Evolutionary conservation across 2,797 vertebrate genomes (phyloP).

Genomic region (Triplophysa yarkandensis): DNA sequence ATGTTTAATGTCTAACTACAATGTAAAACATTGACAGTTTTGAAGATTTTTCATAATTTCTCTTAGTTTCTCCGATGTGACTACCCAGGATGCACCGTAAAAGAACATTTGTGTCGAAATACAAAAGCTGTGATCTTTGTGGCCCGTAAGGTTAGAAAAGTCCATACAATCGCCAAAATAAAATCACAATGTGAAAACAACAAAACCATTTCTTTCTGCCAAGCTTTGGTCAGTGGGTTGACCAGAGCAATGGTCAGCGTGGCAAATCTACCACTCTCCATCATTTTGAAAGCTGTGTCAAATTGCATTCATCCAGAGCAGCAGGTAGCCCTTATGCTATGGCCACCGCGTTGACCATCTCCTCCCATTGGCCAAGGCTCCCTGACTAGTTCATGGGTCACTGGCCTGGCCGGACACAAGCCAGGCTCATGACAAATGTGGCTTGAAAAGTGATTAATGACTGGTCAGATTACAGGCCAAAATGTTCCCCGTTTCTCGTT

Average conservation of each 20-base stretch:
- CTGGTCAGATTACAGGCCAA: constrained; percentile 60
- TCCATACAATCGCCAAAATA: constrained; percentile 20
- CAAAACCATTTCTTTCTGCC: constrained; percentile 66
- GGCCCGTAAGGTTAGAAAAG: constrained; percentile 36
- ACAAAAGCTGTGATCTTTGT: constrained; percentile 35
- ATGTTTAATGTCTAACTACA: not conserved
- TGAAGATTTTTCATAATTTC: not conserved
- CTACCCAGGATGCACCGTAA: not conserved
- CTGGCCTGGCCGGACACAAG: constrained; percentile 79
- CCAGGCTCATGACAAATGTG: constrained; percentile 78
- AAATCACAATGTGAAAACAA: constrained; percentile 49
- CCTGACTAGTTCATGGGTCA: constrained; percentile 87
- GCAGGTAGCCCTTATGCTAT: constrained; percentile 89
- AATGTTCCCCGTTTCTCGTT: too few relatives aligned
- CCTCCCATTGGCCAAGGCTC: constrained; percentile 76
- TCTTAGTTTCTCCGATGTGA: not conserved
- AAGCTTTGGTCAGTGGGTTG: constrained; percentile 56
- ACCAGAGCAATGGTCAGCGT: constrained; percentile 77
- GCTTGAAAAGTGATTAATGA: constrained; percentile 79
- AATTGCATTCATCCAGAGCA: constrained; percentile 90
- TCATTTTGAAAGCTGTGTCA: constrained; percentile 90
- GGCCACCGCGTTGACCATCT: constrained; percentile 73
- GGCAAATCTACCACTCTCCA: constrained; percentile 82
- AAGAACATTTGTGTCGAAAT: constrained; percentile 41
- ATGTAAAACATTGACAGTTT: not conserved